These are phyloP conservation scores for Rhadinocentrus ornatus DNA, from an alignment of 2,797 vertebrate genomes.

Conservation along the genomic window DNA sequence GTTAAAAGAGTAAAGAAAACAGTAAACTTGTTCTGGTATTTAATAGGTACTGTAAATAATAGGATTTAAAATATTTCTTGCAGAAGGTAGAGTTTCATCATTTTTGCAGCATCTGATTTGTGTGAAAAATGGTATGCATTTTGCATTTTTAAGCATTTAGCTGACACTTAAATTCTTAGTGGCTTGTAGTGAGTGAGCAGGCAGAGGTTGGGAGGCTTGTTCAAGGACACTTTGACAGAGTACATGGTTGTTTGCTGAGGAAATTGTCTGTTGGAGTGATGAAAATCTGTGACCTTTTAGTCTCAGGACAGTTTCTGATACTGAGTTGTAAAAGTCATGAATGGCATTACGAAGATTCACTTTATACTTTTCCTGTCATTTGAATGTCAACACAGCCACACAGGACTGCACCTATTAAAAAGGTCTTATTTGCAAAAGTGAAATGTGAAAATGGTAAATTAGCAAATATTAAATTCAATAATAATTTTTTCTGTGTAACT, in stretches of 20 bases:
- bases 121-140: conserved; percentile 35
- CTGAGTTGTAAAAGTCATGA: conserved; percentile 22
- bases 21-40: conserved; percentile 1
- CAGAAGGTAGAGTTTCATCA: conserved; percentile 25
- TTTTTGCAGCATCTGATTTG: conserved; percentile 56
- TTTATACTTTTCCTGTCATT: background rate
- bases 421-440: background rate
- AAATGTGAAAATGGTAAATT: conserved; percentile 4
- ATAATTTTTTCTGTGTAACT: background rate
- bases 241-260: conserved; percentile 21
- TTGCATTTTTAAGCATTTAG: conserved; percentile 59
- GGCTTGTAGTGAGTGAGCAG: conserved; percentile 34
- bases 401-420: background rate
- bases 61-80: conserved; percentile 11
- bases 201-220: conserved; percentile 24
- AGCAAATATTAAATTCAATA: conserved; percentile 8
- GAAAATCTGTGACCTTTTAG: conserved; percentile 42
- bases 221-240: conserved; percentile 56
- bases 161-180: conserved; percentile 38
- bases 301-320: conserved; percentile 23
- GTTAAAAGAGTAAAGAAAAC: background rate
- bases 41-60: conserved; percentile 26
- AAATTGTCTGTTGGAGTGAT: conserved; percentile 36
- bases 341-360: background rate
- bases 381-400: background rate